Conservation (phyloP, 2,888 invertebrate species). For the Apotomis turbidana region DNA sequence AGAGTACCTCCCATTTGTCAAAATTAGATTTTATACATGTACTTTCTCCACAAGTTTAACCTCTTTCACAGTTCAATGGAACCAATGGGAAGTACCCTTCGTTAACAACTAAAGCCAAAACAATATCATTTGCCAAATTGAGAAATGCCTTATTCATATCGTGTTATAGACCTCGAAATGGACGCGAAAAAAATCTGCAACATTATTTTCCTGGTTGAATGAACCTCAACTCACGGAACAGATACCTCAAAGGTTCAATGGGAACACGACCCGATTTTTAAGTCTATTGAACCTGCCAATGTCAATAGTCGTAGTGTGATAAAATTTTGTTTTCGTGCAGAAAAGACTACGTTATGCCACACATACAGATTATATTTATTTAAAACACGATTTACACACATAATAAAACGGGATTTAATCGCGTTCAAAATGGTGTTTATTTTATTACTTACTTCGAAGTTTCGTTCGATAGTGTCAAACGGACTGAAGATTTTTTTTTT, state of each 20-base stretch:
- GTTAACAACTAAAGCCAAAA: not conserved
- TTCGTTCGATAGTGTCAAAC: too few species aligned
- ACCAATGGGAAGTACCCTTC: not conserved
- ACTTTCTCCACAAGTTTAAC: not conserved
- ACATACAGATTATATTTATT: too few species aligned
- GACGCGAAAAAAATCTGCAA: conserved; percentile 35
- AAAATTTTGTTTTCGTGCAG: too few species aligned
- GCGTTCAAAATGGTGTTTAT: too few species aligned
- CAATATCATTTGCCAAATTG: not conserved
- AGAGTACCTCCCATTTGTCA: too few species aligned
- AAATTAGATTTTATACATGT: too few species aligned
- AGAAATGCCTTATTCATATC: conserved; percentile 37
- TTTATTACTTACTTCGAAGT: too few species aligned
- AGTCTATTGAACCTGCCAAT: conserved; percentile 22
- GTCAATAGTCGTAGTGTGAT: not conserved
- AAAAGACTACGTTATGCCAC: too few species aligned
- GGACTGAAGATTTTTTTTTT: too few species aligned
- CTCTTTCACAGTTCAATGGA: too few species aligned
- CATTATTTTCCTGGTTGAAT: conserved; percentile 35
- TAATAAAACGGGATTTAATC: too few species aligned
- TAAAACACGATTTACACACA: too few species aligned
- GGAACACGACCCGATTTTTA: conserved; percentile 14
- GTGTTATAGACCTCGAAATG: conserved; percentile 26
- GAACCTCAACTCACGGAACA: conserved; percentile 29
- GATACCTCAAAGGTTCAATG: conserved; percentile 20